Conservation (phyloP, 2,888 invertebrate species). For the Deroplatys truncata region DNA sequence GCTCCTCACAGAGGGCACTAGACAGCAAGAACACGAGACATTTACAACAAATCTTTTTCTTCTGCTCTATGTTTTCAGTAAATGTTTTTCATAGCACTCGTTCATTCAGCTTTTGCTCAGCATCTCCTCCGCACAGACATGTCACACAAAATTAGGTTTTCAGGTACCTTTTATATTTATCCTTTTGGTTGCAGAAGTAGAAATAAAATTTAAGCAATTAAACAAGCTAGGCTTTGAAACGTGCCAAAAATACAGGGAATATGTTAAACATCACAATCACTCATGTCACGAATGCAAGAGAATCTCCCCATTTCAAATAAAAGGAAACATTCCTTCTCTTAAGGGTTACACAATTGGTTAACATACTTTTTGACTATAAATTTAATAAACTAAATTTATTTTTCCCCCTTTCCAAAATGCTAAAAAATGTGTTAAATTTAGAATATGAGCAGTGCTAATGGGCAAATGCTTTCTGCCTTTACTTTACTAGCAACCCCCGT, state of each 20-base stretch:
- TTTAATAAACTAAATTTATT: not conserved
- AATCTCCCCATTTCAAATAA: not conserved
- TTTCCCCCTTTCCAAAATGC: not conserved
- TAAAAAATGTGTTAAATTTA: not conserved
- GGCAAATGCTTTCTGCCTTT: not conserved
- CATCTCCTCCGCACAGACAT: constrained; percentile 1
- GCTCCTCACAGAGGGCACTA: constrained; percentile 31
- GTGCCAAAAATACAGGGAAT: not conserved
- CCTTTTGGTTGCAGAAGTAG: not conserved
- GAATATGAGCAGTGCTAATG: not conserved
- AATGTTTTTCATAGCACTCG: not conserved
- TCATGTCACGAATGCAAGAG: not conserved
- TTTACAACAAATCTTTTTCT: constrained; percentile 16
- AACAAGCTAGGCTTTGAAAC: not conserved
- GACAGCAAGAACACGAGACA: constrained; percentile 19
- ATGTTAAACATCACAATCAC: too few relatives aligned
- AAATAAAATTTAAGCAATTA: not conserved
- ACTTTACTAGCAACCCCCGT: not conserved
- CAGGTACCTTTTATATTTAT: constrained; percentile 9
- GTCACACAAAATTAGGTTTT: constrained; percentile 6
- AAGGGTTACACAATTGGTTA: not conserved
- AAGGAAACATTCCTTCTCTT: not conserved
- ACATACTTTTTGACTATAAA: not conserved
- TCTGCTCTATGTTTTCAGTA: not conserved
- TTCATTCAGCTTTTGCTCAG: constrained; percentile 10